These are phyloP conservation scores for Pollachius pollachius DNA, from an alignment of 2,113 vertebrate genomes.

Conservation along the genomic window DNA sequence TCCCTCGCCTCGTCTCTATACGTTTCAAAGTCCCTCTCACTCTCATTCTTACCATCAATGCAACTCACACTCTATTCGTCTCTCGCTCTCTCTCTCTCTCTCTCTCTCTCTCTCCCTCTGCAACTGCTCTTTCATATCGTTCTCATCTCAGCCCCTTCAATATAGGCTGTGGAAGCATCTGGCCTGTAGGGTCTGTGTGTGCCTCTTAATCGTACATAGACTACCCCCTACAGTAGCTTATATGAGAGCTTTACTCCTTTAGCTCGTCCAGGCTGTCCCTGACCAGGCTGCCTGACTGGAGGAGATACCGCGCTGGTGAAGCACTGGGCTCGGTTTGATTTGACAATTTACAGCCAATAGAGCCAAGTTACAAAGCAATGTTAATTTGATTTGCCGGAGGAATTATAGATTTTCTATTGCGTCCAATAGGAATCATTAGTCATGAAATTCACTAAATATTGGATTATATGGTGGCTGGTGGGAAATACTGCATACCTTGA, in stretches of 20 bases:
- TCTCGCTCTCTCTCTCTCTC: slow-evolving; percentile 8
- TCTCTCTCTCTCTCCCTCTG: neutral
- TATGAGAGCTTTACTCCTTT: slow-evolving; percentile 5
- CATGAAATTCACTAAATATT: slow-evolving; percentile 56
- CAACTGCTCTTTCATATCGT: slow-evolving; percentile 1
- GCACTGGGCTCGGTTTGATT: neutral
- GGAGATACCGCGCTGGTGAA: slow-evolving; percentile 11
- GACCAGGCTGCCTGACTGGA: slow-evolving; percentile 7
- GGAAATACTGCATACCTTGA: slow-evolving; percentile 30
- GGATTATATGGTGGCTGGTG: slow-evolving; percentile 42
- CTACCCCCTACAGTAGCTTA: slow-evolving; percentile 9
- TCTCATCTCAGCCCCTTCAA: neutral
- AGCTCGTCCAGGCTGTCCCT: slow-evolving; percentile 13
- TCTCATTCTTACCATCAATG: slow-evolving; percentile 23
- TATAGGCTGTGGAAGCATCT: slow-evolving; percentile 1
- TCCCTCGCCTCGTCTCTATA: neutral
- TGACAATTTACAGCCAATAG: neutral
- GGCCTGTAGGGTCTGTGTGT: neutral
- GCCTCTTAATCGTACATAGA: slow-evolving; percentile 21
- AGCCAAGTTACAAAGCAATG: slow-evolving; percentile 19
- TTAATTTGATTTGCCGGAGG: slow-evolving; percentile 44
- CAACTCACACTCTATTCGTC: neutral
- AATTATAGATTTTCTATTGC: slow-evolving; percentile 54
- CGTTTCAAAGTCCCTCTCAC: neutral
- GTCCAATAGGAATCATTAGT: slow-evolving; percentile 53